Base-by-base conservation (phyloP, 2,113 vertebrate genomes). In the Mionectes macconnelli region DNA sequence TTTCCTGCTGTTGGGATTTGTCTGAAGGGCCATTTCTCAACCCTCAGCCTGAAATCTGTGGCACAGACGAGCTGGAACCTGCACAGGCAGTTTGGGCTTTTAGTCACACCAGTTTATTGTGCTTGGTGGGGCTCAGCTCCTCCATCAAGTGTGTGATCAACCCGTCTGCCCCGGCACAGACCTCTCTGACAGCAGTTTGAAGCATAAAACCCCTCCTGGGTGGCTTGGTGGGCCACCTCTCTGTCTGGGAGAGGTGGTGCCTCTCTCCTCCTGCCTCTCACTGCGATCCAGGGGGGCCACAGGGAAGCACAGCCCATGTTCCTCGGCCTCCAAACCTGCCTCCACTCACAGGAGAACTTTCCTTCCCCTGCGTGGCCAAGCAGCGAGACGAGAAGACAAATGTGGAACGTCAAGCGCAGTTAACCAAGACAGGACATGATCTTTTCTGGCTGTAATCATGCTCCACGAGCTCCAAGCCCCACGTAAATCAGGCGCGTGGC, bases 231-330 rank as follows among this genome's bases (percentile, higher is more conserved):
- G 53, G 52, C 64, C 13, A 30, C 13, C 30, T 19, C 53, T 11
- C 1, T 39, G 50, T 23, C 44, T 14, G 27, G 69, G 24, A 56
- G 31, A 84, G 74, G 69, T 2, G 18, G 17, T 66, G 60, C 56
- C 53, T 66, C 14, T 31, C 81, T 53, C 33, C 84, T 84, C 86
- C 93, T 77, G 89, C 89, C 87, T 92, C 92, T 94, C 90, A 83
- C 84, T 69, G 59, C 0, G 50, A n/a, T 56, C 87, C 94, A 73
- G 9, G 49, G 89, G 83, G 89, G 72, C 84, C 87, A 0, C 55
- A 10, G 64, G 84, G 64, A 40, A 37, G 87, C 44, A 6, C 42
- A 14, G 14, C 1, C 47, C 10, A 12, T 2, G 9, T 39, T 52
- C 90, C 47, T 55, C 78, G 12, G 33, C 37, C 53, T 64, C 79